Conservation (phyloP, 2,797 vertebrate species). For the Sciurus vulgaris region DNA sequence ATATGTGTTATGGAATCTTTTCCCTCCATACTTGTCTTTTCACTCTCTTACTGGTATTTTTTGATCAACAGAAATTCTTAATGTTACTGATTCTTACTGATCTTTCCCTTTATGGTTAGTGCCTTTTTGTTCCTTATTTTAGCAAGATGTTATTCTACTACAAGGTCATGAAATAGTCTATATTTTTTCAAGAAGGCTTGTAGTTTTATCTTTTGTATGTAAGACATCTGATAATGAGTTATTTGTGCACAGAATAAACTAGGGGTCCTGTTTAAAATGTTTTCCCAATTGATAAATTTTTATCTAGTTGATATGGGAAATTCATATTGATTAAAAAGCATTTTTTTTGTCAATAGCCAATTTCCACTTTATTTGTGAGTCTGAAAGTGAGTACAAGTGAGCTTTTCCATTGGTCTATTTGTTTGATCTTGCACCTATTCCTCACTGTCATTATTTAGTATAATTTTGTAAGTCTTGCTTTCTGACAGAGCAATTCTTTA, state of each 20-base stretch:
- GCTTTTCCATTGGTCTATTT: background rate
- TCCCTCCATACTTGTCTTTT: background rate
- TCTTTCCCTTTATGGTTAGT: slow-evolving; percentile 13
- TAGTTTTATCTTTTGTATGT: background rate
- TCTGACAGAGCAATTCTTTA: background rate
- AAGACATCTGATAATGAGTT: background rate
- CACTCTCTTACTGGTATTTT: background rate
- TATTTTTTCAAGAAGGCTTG: background rate
- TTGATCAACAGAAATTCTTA: background rate
- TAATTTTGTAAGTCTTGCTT: background rate
- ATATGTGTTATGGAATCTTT: background rate
- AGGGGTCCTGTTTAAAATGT: slow-evolving; percentile 7
- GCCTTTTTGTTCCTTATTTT: background rate
- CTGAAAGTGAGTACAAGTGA: no score
- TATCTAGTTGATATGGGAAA: background rate
- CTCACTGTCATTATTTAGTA: background rate
- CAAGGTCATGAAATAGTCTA: background rate
- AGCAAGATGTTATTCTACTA: slow-evolving; percentile 14
- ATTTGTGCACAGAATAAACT: background rate
- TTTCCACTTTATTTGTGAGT: background rate
- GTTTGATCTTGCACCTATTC: background rate
- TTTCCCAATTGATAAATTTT: background rate
- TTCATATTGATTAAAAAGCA: background rate
- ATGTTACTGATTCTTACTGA: background rate
- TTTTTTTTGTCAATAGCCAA: slow-evolving; percentile 1